Evolutionary conservation across 2,888 invertebrate species (phyloP).

Genomic region (Allolobophora icterica): DNA sequence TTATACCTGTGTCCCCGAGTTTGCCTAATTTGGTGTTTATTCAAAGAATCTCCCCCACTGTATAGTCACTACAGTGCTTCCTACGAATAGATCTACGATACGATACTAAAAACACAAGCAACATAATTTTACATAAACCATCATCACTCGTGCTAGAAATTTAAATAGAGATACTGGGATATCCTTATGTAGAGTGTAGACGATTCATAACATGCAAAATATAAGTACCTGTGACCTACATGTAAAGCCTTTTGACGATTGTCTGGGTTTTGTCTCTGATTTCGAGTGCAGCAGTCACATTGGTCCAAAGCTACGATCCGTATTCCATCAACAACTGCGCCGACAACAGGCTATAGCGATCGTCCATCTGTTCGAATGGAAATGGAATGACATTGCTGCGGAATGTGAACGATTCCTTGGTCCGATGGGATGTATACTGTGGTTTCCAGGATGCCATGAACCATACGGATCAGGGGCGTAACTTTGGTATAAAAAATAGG

Average conservation of each 20-base stretch:
- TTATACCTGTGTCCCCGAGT: too few species aligned
- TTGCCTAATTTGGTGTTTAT: too few species aligned
- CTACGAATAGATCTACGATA: too few species aligned
- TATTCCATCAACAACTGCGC: conserved; percentile 38
- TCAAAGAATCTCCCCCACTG: too few species aligned
- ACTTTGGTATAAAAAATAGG: too few species aligned
- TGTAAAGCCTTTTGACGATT: not conserved
- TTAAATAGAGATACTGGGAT: too few species aligned
- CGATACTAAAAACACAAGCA: too few species aligned
- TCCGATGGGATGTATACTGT: conserved; percentile 50
- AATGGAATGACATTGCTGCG: conserved; percentile 43
- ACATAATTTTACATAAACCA: too few species aligned
- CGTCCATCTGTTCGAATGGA: conserved; percentile 48
- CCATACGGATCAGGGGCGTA: too few species aligned
- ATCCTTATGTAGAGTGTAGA: too few species aligned
- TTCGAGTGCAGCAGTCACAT: not conserved
- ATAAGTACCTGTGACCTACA: not conserved
- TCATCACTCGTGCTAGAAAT: too few species aligned
- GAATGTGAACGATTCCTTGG: conserved; percentile 42
- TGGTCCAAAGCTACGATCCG: conserved; percentile 22
- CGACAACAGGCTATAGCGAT: conserved; percentile 37
- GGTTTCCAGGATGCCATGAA: conserved; percentile 43
- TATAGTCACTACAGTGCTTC: too few species aligned
- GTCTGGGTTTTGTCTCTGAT: not conserved
- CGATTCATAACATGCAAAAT: not conserved